Evolutionary conservation across 2,888 invertebrate genomes (phyloP).

Genomic region (Melinopterus prodromus): DNA sequence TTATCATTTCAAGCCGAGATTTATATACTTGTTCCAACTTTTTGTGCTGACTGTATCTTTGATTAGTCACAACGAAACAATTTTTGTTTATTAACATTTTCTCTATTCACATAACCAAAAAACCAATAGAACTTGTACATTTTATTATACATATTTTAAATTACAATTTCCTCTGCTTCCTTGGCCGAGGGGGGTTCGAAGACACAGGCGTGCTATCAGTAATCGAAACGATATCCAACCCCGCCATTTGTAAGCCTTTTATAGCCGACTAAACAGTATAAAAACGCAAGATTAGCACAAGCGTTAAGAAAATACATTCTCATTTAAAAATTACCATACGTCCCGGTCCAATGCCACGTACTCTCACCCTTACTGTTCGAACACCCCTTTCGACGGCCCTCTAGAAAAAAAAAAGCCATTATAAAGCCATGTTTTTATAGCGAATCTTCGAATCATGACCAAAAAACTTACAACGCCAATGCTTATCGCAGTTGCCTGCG

Average conservation of each 20-base stretch:
- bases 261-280: conserved; percentile 78
- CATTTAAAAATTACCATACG: conserved; percentile 74
- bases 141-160: conserved; percentile 8
- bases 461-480: conserved; percentile 72
- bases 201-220: conserved; percentile 91
- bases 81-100: neutral
- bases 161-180: conserved; percentile 86
- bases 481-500: conserved; percentile 90
- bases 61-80: no score
- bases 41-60: no score
- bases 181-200: conserved; percentile 82
- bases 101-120: neutral
- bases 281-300: conserved; percentile 19
- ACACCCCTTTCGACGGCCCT: conserved; percentile 76
- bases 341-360: conserved; percentile 89
- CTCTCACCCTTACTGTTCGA: conserved; percentile 77
- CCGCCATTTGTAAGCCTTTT: conserved; percentile 93
- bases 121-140: neutral
- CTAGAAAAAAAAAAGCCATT: conserved; percentile 61
- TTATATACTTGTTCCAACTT: no score
- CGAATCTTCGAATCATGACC: conserved; percentile 20
- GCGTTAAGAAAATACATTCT: conserved; percentile 8
- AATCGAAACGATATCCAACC: conserved; percentile 87
- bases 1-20: no score
- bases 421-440: conserved; percentile 28